Conservation (phyloP, 2,888 invertebrate species). For the Platycnemis pennipes region DNA sequence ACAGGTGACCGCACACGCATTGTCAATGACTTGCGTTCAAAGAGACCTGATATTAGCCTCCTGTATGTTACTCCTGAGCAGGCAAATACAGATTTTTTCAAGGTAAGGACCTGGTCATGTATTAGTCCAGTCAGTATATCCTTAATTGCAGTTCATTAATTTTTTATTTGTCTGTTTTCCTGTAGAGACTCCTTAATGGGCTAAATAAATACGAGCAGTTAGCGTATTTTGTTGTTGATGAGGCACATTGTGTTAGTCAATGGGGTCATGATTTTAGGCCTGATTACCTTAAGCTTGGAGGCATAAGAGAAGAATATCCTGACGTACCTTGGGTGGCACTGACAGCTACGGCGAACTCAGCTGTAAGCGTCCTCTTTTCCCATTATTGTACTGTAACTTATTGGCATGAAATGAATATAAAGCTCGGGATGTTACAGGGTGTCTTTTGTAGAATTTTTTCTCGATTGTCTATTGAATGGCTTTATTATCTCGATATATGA, state of each 20-base stretch:
- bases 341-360: constrained; percentile 95
- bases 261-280: constrained; percentile 99
- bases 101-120: constrained; percentile 76
- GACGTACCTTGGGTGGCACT: constrained; percentile 91
- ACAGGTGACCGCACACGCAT: constrained; percentile 88
- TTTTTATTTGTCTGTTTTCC: constrained; percentile 72
- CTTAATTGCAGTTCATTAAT: constrained; percentile 12
- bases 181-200: constrained; percentile 83
- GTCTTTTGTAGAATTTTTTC: no score
- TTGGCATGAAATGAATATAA: neutral
- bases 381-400: neutral
- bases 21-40: constrained; percentile 87
- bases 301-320: constrained; percentile 83
- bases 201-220: constrained; percentile 89
- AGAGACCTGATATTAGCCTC: constrained; percentile 89
- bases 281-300: constrained; percentile 94
- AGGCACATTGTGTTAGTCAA: constrained; percentile 98
- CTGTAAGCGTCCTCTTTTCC: constrained; percentile 77
- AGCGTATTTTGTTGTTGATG: constrained; percentile 96
- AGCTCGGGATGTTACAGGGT: neutral
- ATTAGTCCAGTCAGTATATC: constrained; percentile 11
- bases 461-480: no score
- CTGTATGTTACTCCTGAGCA: constrained; percentile 99
- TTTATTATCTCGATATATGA: neutral
- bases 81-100: constrained; percentile 90